These are phyloP conservation scores for Himalopsyche kuldschensis DNA, from an alignment of 2,888 invertebrate genomes.

Conservation along the genomic window DNA sequence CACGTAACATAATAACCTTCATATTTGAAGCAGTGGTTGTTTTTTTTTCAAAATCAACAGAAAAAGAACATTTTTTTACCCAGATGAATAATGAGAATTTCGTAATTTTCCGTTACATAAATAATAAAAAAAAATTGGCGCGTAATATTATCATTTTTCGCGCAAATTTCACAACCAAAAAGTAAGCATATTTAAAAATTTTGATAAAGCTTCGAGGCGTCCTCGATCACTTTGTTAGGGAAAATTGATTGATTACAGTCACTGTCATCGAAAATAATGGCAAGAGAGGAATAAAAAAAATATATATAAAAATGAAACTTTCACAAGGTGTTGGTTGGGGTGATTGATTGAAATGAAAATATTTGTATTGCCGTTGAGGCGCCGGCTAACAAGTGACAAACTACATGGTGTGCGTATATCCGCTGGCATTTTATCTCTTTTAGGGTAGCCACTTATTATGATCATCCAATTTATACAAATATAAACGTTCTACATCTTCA, in stretches of 20 bases:
- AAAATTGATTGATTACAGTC: constrained; percentile 32
- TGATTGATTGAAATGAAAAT: constrained; percentile 34
- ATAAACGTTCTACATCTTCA: too few species aligned
- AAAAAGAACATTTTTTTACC: not conserved
- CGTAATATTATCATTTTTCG: not conserved
- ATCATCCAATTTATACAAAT: too few species aligned
- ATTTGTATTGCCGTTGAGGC: constrained; percentile 20
- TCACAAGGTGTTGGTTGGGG: constrained; percentile 5
- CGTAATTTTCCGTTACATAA: not conserved
- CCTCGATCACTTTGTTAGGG: not conserved
- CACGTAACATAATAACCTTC: not conserved
- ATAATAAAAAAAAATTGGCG: not conserved
- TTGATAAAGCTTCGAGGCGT: not conserved
- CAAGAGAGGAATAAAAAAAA: constrained; percentile 5
- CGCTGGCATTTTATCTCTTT: not conserved
- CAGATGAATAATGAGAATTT: not conserved
- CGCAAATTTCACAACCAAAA: not conserved
- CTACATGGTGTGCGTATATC: not conserved
- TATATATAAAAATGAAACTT: not conserved
- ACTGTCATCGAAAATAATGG: constrained; percentile 30
- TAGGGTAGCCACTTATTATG: not conserved
- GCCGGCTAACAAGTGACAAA: constrained; percentile 29
- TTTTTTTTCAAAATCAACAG: not conserved
- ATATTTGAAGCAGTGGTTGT: not conserved
- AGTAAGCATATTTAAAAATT: not conserved